Evolutionary conservation across 2,797 vertebrate genomes (phyloP).

Genomic region (Buceros bicornis): DNA sequence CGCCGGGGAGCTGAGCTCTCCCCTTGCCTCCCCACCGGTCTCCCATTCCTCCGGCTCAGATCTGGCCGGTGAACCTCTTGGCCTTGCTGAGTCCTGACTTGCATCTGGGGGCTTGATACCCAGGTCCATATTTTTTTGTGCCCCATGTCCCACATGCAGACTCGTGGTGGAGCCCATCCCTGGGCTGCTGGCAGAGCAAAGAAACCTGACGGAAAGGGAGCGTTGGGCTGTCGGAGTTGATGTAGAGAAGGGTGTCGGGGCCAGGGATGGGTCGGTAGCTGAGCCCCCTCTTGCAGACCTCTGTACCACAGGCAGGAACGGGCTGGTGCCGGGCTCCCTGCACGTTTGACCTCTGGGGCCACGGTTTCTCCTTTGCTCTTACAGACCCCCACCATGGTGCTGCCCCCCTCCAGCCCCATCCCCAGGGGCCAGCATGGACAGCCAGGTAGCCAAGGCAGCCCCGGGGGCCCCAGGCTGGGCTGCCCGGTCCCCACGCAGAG

Average conservation of each 20-base stretch:
- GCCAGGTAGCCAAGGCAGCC: neutral
- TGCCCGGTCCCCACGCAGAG: accelerated
- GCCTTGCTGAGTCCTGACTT: no score
- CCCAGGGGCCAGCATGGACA: neutral
- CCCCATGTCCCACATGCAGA: neutral
- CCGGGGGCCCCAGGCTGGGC: no score
- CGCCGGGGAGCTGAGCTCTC: no score
- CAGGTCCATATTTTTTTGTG: neutral
- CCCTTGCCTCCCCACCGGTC: no score
- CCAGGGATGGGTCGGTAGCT: neutral
- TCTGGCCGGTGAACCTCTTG: no score
- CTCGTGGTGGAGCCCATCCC: neutral
- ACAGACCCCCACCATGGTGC: neutral
- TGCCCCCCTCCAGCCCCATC: neutral
- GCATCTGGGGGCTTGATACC: neutral
- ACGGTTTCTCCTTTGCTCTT: neutral
- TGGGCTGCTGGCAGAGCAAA: neutral
- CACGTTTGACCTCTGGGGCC: neutral
- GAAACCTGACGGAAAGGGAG: neutral
- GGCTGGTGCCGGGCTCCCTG: neutral
- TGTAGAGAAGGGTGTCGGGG: neutral
- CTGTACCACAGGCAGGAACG: neutral
- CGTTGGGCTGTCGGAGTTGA: neutral
- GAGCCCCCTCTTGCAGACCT: neutral
- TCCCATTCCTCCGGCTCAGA: no score